Evolutionary conservation across 1,140 invertebrate species (phyloP), one percentile per base, ranked within the genome.

Genomic region (Drosophila leontia): DNA sequence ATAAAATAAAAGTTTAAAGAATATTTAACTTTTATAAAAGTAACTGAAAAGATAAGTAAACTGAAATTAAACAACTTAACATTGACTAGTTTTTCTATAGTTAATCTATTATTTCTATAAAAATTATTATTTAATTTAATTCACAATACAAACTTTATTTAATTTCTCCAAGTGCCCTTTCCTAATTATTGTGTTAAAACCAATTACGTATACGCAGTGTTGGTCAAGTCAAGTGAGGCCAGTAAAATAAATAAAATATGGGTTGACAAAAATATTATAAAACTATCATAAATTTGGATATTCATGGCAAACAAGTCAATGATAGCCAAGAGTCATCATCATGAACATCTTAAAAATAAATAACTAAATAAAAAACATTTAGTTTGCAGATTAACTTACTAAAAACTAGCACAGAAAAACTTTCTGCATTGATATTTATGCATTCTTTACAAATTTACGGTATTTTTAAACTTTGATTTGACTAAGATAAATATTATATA

Each of bases 141-240:
- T 55, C 19, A 0, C 13, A 11, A 51, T 9, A 5, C 6, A 37
- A 34, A 13, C 12, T 53, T 19, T 29, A n/a, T 5, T 8, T 23
- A 9, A 3, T 64, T 42, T 23, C 7, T 12, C 9, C 0, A 13
- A 12, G 55, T 41, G 35, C 13, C 13, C 8, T 13, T 45, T 35
- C 35, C 11, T 34, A 57, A 48, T 56, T 34, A 55, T 45, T 12
- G 23, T 41, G n/a, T 23, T 8, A 26, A 45, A 19, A 8, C 1
- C 45, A 7, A 75, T 76, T 82, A 42, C 59, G 55, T 86, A 81
- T 86, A 81, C 75, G 75, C 60, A 44, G 29, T 61, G 78, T 75
- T 41, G 39, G 19, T 41, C 15, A 2, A 8, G 26, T 26, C 23
- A 41, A 57, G 50, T 48, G 50, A 77, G 42, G 3, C 12, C 12